Percentiles rank a stretch among this genome's conserved stretches.
Conservation (phyloP, 2,888 invertebrate species). For the Tetheella fluctuosa region DNA sequence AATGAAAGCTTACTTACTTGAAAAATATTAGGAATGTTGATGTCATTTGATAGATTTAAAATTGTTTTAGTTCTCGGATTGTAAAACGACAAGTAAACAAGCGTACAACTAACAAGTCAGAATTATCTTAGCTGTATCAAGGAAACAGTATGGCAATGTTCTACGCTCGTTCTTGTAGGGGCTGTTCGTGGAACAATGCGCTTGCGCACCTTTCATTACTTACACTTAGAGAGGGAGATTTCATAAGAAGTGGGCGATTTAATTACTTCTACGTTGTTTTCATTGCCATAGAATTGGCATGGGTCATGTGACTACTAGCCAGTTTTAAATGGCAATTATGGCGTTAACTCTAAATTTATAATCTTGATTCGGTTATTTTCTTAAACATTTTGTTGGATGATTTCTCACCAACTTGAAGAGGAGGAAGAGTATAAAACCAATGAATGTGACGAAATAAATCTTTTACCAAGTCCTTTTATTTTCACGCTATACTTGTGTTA, state of each 20-base stretch:
- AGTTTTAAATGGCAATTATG: too few species aligned
- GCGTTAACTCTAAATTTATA: too few species aligned
- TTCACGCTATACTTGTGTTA: not conserved
- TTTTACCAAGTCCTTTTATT: not conserved
- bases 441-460: not conserved
- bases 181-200: constrained; percentile 57
- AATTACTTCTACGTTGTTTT: not conserved
- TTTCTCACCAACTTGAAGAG: too few species aligned
- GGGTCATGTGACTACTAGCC: too few species aligned
- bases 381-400: too few species aligned
- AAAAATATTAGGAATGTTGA: constrained; percentile 34
- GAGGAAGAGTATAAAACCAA: too few species aligned
- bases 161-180: constrained; percentile 40
- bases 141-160: constrained; percentile 41
- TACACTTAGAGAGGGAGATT: constrained; percentile 18
- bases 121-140: constrained; percentile 43
- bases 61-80: constrained; percentile 31
- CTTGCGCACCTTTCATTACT: constrained; percentile 44
- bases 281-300: too few species aligned
- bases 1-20: constrained; percentile 34
- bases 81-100: constrained; percentile 28
- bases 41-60: constrained; percentile 34
- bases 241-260: not conserved
- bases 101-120: constrained; percentile 31
- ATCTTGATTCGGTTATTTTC: too few species aligned